Evolutionary conservation across 2,888 invertebrate species (phyloP).

Genomic region (Abrostola tripartita): DNA sequence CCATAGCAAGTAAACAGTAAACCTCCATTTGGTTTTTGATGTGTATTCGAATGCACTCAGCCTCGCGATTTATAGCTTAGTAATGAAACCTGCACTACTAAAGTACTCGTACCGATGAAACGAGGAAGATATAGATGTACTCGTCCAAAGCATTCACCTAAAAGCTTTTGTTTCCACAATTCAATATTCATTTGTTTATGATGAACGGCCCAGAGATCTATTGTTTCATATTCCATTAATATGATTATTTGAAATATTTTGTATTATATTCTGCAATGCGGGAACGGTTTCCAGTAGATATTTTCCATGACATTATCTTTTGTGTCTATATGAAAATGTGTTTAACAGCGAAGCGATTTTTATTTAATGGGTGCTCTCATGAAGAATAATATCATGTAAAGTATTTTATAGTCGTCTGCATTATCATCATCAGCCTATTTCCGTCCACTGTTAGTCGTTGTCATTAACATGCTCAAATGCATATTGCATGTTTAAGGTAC

Average conservation of each 20-base stretch:
- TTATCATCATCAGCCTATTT: background rate
- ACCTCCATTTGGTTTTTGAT: background rate
- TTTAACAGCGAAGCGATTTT: background rate
- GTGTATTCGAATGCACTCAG: background rate
- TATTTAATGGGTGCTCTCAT: background rate
- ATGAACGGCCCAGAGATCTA: slow-evolving; percentile 22
- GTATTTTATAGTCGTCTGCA: background rate
- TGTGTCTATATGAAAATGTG: background rate
- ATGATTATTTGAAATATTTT: slow-evolving; percentile 46
- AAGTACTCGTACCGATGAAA: slow-evolving; percentile 4
- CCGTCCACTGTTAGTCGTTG: too few species aligned
- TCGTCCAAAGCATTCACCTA: slow-evolving; percentile 26
- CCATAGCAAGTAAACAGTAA: background rate
- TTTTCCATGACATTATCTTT: slow-evolving; percentile 13
- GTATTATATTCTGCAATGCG: slow-evolving; percentile 18
- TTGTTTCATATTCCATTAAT: slow-evolving; percentile 44
- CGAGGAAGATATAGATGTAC: slow-evolving; percentile 16
- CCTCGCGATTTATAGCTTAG: slow-evolving; percentile 4
- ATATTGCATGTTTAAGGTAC: too few species aligned
- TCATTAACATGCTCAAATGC: too few species aligned
- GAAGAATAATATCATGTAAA: background rate
- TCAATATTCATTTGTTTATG: slow-evolving; percentile 39
- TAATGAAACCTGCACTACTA: slow-evolving; percentile 8
- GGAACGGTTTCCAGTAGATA: background rate
- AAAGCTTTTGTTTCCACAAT: slow-evolving; percentile 46